Evolutionary conservation across 2,113 vertebrate genomes (phyloP).

Genomic region (Grus americana): DNA sequence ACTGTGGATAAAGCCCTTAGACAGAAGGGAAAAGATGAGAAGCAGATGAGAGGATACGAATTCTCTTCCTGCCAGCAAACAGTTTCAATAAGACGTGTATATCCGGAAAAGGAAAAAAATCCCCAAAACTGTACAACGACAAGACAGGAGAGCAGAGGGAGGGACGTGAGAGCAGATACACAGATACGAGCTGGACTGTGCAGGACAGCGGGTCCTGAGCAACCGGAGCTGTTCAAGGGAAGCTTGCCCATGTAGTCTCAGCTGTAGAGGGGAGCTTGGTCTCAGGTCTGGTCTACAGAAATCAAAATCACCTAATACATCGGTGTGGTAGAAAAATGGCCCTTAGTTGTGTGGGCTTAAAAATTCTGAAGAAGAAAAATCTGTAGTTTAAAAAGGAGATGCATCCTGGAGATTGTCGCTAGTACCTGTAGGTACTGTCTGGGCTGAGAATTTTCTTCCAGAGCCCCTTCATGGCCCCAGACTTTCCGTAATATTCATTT

Average conservation of each 20-base stretch:
- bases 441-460: not conserved
- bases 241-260: not conserved
- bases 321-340: accelerated
- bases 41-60: not conserved
- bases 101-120: not conserved
- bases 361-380: not conserved
- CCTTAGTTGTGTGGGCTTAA: not conserved
- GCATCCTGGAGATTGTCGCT: not conserved
- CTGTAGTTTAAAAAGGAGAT: not conserved
- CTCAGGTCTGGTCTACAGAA: not conserved
- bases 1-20: not conserved
- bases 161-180: not conserved
- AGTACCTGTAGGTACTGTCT: not conserved
- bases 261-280: not conserved
- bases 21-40: not conserved
- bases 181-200: not conserved
- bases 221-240: not conserved
- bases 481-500: not conserved
- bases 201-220: not conserved
- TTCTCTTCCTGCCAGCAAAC: not conserved
- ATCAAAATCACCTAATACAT: not conserved
- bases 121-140: not conserved
- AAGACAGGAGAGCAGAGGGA: not conserved
- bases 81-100: not conserved
- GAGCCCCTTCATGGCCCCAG: not conserved